phyloP scores from a whole-genome alignment of 1,140 invertebrate genomes.

The Calycopis cecrops region DNA sequence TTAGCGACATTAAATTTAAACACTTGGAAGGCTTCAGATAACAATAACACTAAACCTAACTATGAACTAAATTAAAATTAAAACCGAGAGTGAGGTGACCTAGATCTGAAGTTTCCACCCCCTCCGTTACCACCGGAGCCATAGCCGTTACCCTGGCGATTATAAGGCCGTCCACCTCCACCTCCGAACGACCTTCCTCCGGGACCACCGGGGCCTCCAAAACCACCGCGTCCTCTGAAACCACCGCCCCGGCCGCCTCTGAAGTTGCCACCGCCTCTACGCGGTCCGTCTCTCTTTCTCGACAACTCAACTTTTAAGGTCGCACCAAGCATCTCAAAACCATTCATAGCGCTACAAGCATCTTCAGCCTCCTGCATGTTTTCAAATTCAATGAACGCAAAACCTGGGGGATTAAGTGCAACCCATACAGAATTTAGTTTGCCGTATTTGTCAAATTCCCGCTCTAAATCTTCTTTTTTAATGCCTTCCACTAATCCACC shows the following conservation, averaged over 20 bases:
- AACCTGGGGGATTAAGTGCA: constrained; percentile 85
- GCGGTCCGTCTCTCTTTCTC: constrained; percentile 79
- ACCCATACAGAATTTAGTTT: constrained; percentile 96
- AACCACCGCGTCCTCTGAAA: constrained; percentile 63
- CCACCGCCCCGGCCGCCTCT: constrained; percentile 73
- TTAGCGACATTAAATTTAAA: constrained; percentile 64
- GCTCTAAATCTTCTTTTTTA: constrained; percentile 91
- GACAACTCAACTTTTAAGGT: constrained; percentile 90
- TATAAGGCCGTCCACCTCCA: constrained; percentile 39
- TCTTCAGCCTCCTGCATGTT: constrained; percentile 95
- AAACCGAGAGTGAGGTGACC: constrained; percentile 66
- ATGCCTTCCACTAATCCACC: constrained; percentile 88
- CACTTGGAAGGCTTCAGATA: constrained; percentile 71
- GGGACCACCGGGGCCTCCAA: constrained; percentile 36
- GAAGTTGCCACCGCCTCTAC: constrained; percentile 72
- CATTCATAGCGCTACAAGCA: constrained; percentile 94
- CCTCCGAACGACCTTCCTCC: constrained; percentile 32
- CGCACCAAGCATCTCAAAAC: constrained; percentile 86
- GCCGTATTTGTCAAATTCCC: constrained; percentile 91
- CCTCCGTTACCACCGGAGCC: constrained; percentile 68
- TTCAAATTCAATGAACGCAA: constrained; percentile 99
- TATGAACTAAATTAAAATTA: constrained; percentile 67
- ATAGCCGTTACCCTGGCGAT: constrained; percentile 67
- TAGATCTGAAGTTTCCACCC: constrained; percentile 67
- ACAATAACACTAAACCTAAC: constrained; percentile 73